Base-by-base conservation (phyloP, 2,888 invertebrate species). In the Bombylius major region DNA sequence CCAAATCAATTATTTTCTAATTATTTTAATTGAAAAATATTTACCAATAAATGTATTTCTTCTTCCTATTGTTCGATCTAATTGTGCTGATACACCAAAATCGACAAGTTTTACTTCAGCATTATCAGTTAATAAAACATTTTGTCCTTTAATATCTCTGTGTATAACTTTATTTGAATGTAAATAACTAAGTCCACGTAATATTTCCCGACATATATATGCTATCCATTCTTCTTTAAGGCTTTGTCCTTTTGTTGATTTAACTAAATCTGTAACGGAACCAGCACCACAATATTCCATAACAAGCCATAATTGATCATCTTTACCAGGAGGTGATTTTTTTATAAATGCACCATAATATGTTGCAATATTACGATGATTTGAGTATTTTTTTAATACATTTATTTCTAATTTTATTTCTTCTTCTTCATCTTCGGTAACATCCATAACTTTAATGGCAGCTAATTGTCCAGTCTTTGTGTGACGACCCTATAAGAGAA, bases 281-380 rank as follows among this genome's bases (percentile, higher is more conserved):
- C 87, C 97, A 73, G 97, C 98, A 66, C 99, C 99, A 79, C 99
- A 99, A 74, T 98, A 99, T 77, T 99, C 99, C 99, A 99, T 99
- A 59, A 99, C 98, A 75, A 98, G 79, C 99, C 99, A 99, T 58
- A 99, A 79, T 73, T 99, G 98, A 77, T 99, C 99, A 78, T 99
- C 98, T 78, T 98, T 98, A 50, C 98, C 97, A 1, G 95, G 91
- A 47, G 95, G 95, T 67, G 94, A 93, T 77, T 99, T 99, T 77
- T 98, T 98, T 66, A 99, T 98, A 77, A 99, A 99, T 68, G 99
- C 99, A 65, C 99, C 99, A 80, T 98, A 99, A 77, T 99, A 99
- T 59, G 98, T 99, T 63, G 99, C 99, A 71, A 99, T 99, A 78
- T 99, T 99, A 69, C 97, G 87, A 78, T 99, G 98, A 78, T 96